phyloP scores from a whole-genome alignment of 2,113 vertebrate genomes.

The Puma concolor region DNA sequence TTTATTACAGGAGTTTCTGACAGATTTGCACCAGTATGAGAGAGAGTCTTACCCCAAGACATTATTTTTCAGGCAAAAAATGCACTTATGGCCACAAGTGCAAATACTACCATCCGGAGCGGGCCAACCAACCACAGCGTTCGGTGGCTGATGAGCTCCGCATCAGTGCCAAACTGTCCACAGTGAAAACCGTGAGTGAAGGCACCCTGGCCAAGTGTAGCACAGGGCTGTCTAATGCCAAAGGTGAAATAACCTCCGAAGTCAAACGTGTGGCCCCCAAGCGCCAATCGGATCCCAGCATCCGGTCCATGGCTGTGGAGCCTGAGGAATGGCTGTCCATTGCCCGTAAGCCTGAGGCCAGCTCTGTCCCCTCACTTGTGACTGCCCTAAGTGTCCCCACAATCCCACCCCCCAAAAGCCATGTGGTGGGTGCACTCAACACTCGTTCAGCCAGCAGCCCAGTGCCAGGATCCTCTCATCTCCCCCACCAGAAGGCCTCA shows the following conservation, averaged over 20 bases:
- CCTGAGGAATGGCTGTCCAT: constrained; percentile 93
- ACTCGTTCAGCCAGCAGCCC: constrained; percentile 98
- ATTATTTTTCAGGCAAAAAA: constrained; percentile 94
- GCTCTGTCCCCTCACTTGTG: constrained; percentile 97
- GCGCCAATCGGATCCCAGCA: constrained; percentile 98
- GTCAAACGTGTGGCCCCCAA: constrained; percentile 96
- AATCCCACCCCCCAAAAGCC: constrained; percentile 95
- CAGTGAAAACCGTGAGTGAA: constrained; percentile 98
- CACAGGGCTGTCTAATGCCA: constrained; percentile 84
- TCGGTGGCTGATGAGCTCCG: constrained; percentile 98
- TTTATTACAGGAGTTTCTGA: constrained; percentile 45
- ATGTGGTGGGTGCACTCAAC: constrained; percentile 96
- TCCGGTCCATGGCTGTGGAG: constrained; percentile 95
- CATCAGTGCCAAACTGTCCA: constrained; percentile 98
- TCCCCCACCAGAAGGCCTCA: constrained; percentile 93
- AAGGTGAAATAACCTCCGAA: constrained; percentile 92
- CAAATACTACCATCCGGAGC: constrained; percentile 99
- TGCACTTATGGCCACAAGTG: constrained; percentile 99
- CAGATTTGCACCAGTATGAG: constrained; percentile 46
- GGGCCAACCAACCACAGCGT: constrained; percentile 96
- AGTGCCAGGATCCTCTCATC: constrained; percentile 96
- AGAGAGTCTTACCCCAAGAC: constrained; percentile 72
- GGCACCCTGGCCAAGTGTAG: constrained; percentile 95
- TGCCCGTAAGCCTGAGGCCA: constrained; percentile 94
- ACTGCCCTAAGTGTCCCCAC: constrained; percentile 97